Percentiles rank a stretch among this genome's conserved stretches.
Evolutionary conservation across 2,113 vertebrate genomes (phyloP).

Genomic region (Pelecanus crispus): DNA sequence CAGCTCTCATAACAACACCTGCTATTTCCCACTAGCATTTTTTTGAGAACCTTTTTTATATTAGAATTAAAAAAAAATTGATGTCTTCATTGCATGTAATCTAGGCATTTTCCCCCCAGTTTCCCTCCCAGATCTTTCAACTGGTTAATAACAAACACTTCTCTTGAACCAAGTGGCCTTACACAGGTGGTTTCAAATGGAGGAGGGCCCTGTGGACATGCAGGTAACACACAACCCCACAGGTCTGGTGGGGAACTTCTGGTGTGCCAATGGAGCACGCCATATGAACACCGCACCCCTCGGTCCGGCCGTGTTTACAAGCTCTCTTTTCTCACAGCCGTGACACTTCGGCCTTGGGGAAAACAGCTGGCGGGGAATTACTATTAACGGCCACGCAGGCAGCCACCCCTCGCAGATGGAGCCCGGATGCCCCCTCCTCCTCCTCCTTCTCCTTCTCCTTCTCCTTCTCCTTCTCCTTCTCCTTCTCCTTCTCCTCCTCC

Average conservation of each 20-base stretch:
- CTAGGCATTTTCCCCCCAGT: not conserved
- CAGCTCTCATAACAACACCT: rapidly evolving
- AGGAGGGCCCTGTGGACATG: rapidly evolving
- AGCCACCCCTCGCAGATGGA: not conserved
- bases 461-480: too few relatives aligned
- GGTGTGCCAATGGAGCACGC: rapidly evolving
- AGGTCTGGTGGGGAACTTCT: rapidly evolving
- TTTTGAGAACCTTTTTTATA: not conserved
- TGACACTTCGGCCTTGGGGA: rapidly evolving
- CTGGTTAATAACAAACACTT: rapidly evolving
- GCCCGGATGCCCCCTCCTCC: too few relatives aligned
- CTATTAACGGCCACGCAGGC: rapidly evolving
- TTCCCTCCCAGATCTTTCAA: not conserved
- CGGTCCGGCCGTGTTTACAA: rapidly evolving
- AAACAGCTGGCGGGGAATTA: rapidly evolving
- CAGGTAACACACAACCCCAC: not conserved
- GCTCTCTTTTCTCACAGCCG: not conserved
- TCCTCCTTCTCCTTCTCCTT: not conserved
- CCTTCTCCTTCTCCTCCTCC: not conserved
- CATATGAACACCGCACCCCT: rapidly evolving
- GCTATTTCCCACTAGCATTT: not conserved
- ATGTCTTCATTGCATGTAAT: not conserved
- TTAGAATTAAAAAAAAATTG: not conserved
- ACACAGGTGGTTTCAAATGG: rapidly evolving
- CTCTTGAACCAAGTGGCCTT: not conserved